These are phyloP conservation scores for Caenorhabditis plicata DNA, from an alignment of 2,888 invertebrate species.

Conservation along the genomic window DNA sequence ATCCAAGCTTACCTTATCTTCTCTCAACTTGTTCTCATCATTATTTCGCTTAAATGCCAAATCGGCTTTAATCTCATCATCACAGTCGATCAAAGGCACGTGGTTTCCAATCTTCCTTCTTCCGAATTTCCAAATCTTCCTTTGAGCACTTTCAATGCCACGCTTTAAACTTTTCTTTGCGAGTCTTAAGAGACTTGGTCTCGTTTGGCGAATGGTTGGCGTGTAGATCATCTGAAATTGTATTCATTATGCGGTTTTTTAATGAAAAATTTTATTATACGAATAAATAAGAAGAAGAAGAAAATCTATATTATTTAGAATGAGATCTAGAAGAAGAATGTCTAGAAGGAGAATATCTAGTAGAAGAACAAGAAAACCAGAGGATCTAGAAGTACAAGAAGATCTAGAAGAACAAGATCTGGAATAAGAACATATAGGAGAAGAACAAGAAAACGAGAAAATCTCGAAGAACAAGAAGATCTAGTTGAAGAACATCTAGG, in stretches of 20 bases:
- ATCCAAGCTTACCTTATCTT: constrained; percentile 5
- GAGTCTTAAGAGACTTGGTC: neutral
- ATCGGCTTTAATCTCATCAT: constrained; percentile 1
- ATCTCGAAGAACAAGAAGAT: too few species aligned
- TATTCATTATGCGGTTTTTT: neutral
- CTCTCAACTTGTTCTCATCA: neutral
- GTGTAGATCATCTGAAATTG: too few species aligned
- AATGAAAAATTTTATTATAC: too few species aligned
- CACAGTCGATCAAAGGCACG: constrained; percentile 3
- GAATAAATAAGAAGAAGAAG: neutral
- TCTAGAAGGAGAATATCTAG: neutral
- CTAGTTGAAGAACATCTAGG: too few species aligned
- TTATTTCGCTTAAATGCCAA: neutral
- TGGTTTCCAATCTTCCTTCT: constrained; percentile 2
- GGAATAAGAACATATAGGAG: neutral
- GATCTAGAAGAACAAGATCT: neutral
- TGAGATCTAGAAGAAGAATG: neutral
- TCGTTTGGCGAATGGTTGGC: neutral
- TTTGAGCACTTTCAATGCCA: constrained; percentile 3
- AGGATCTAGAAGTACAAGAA: neutral
- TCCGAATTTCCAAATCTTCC: constrained; percentile 6
- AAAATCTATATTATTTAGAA: neutral
- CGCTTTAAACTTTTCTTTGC: constrained; percentile 5
- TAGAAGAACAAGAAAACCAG: neutral
- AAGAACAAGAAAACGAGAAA: neutral